Evolutionary conservation across 1,140 invertebrate species (phyloP), one percentile per base, ranked within the genome.

Genomic region (Dolichoris vasculosae): DNA sequence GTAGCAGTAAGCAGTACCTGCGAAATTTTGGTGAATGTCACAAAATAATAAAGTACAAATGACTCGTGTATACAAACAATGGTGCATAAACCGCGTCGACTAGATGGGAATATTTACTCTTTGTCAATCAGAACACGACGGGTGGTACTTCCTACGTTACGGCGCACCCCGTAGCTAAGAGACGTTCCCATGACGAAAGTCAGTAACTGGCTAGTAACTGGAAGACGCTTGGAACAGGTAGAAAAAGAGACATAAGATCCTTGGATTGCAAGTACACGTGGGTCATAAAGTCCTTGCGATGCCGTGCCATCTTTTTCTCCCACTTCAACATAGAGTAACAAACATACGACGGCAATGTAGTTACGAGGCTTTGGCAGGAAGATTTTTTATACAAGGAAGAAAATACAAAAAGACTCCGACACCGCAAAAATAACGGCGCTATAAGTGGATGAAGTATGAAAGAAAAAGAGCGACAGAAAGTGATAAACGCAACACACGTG

Each of bases 81-180:
- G 75, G 75, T n/a, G 43, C 43, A 76, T 48, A 48, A 51, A 76
- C 75, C 46, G 46, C 79, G 38, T 13, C 26, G 64, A 69, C 64
- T 46, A 23, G 43, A 69, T 51, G 64, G 40, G 43, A 81, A 81
- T 81, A 51, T 81, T 81, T 71, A 51, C 79, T 81, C 64, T 13
- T 55, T 20, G 48, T 40, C 67, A 35, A 82, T 73, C 80, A 23
- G 32, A 17, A 6, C 43, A 38, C 76, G 76, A 23, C n/a, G 32
- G 64, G 43, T 8, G 26, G 75, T n/a, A 35, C 15, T 64, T 48
- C 48, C 35, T 2, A 63, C 32, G 77, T 48, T 59, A 32, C 30
- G 32, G 35, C 59, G 55, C 59, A 35, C 59, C 77, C 48, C 46
- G 32, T n/a, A 59, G 76, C 55, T 4, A 32, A 55, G 17, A 51